These are phyloP conservation scores for Philypnodon macrostomus DNA, from an alignment of 2,797 vertebrate genomes.

Conservation along the genomic window DNA sequence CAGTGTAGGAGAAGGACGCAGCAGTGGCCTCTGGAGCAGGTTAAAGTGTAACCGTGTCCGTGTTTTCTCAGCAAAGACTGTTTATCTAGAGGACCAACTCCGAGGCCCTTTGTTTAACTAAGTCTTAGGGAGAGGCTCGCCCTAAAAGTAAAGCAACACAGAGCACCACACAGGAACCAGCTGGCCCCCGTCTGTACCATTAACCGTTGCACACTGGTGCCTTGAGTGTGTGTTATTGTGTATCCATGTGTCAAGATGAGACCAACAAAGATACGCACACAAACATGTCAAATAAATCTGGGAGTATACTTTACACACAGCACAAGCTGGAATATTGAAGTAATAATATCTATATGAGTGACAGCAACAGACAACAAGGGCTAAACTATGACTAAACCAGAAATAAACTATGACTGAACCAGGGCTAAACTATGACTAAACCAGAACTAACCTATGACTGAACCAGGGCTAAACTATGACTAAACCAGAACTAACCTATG, in stretches of 20 bases:
- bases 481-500: too few relatives aligned
- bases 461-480: too few relatives aligned
- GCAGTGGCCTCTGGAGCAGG: constrained; percentile 62
- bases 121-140: too few relatives aligned
- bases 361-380: too few relatives aligned
- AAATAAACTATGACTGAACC: too few relatives aligned
- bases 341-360: too few relatives aligned
- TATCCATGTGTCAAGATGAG: constrained; percentile 15
- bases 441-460: too few relatives aligned
- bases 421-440: too few relatives aligned
- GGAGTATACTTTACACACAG: too few relatives aligned
- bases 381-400: too few relatives aligned
- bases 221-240: constrained; percentile 38
- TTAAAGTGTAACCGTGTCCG: constrained; percentile 79
- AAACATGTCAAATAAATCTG: constrained; percentile 26
- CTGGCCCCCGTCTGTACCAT: constrained; percentile 66
- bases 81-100: constrained; percentile 78
- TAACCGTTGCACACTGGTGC: constrained; percentile 60
- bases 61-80: constrained; percentile 82
- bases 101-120: constrained; percentile 80
- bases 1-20: constrained; percentile 62
- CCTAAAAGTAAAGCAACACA: constrained; percentile 75
- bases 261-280: constrained; percentile 2
- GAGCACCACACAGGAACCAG: constrained; percentile 76
- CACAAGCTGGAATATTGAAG: too few relatives aligned